Base-by-base conservation (phyloP, 2,113 vertebrate genomes). In the Petrocephalus zakoni region DNA sequence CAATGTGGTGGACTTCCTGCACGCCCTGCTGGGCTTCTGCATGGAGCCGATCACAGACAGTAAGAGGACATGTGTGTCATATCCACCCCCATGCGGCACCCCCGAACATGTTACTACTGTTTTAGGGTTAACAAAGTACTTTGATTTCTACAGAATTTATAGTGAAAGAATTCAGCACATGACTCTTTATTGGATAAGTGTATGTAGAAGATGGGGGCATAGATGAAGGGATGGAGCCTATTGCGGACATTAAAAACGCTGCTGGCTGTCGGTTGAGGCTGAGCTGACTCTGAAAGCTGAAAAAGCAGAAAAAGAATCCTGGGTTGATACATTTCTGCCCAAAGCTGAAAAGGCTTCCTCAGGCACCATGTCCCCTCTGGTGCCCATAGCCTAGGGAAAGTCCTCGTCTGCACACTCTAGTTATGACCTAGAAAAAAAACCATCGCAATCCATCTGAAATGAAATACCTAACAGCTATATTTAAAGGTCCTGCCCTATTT, bases 11-110 rank as follows among this genome's bases (percentile, higher is more conserved):
- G 98, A 99, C 96, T 99, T 99, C 95, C 96, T 99, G 89, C 98
- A 99, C 90, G 98, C 98, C 89, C 96, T 99, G 89, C 96, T 99
- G 93, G 98, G 98, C 93, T 99, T 99, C 94, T 99, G 98, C 92
- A 99, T 99, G 98, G 98, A 99, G 93, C 98, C 98, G 1, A 96
- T 98, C 91, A 98, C 98, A 68, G 98, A 99, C 94, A 99, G 98
- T 99, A 96, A 99, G 98, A 95, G 92, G 51, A 49, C n/a, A 19
- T 4, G 15, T 17, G 13, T 42, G 25, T 34, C 51, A 56, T 17
- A 22, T 17, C 4, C 49, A 25, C n/a, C n/a, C n/a, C n/a, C n/a
- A 22, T 9, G 10, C 34, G 17, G 25, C 47, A 2, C 8, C 11
- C 42, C 68, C 34, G 34, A 37, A 5, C 68, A 37, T 75, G 4